Evolutionary conservation across 2,888 invertebrate species (phyloP).

Genomic region (Xanthorhoe spadicearia): DNA sequence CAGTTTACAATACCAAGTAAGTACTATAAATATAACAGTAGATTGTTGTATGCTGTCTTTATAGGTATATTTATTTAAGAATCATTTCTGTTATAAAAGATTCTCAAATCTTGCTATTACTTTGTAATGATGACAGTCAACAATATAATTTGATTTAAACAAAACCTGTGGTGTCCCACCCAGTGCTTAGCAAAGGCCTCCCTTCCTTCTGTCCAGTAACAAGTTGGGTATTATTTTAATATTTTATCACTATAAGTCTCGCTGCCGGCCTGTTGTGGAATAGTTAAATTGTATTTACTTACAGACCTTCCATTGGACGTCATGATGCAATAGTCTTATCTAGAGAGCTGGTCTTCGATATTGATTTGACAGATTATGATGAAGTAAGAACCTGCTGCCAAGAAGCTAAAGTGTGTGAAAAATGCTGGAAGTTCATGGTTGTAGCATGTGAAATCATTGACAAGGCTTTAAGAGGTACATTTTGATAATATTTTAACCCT

Average conservation of each 20-base stretch:
- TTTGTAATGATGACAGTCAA: too few species aligned
- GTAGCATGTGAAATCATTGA: constrained; percentile 97
- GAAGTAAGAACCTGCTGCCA: constrained; percentile 96
- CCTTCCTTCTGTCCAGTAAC: too few species aligned
- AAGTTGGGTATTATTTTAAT: too few species aligned
- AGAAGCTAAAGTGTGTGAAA: constrained; percentile 95
- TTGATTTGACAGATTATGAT: constrained; percentile 99
- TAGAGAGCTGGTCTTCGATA: constrained; percentile 98
- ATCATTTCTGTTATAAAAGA: too few species aligned
- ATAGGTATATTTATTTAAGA: too few species aligned
- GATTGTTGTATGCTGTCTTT: neutral
- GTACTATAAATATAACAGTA: constrained; percentile 32
- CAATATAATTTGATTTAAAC: too few species aligned
- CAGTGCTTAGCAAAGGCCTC: too few species aligned
- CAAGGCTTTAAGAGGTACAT: constrained; percentile 89
- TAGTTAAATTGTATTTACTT: neutral
- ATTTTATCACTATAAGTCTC: too few species aligned
- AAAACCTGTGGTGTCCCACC: too few species aligned
- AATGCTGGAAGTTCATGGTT: constrained; percentile 99
- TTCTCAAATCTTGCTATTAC: too few species aligned
- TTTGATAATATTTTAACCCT: too few species aligned
- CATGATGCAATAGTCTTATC: constrained; percentile 85
- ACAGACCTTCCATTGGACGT: constrained; percentile 84
- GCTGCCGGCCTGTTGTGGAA: neutral
- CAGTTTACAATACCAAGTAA: constrained; percentile 90